Conservation (phyloP, 2,888 invertebrate genomes). For the Rhagonycha lutea region DNA sequence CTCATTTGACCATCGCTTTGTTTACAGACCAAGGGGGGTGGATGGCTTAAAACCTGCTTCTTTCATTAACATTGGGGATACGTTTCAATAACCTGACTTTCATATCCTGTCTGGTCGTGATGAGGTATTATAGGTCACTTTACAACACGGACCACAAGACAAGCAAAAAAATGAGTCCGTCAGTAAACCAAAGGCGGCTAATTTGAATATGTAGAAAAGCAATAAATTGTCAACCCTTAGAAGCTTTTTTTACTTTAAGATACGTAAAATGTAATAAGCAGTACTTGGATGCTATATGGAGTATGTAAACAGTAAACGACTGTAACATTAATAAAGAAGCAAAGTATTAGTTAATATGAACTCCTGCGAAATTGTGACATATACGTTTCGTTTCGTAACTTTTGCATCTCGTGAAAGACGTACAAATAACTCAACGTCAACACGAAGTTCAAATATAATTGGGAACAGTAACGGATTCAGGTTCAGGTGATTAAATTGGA, state of each 20-base stretch:
- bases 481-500: not conserved
- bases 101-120: conserved; percentile 46
- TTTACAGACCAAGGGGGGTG: conserved; percentile 42
- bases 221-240: not conserved
- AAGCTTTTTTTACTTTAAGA: conserved; percentile 4
- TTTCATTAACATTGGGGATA: conserved; percentile 54
- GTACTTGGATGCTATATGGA: conserved; percentile 5
- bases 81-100: conserved; percentile 54
- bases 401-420: conserved; percentile 47
- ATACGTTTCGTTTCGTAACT: conserved; percentile 45
- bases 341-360: conserved; percentile 45
- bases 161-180: not conserved
- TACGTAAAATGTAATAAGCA: conserved; percentile 17
- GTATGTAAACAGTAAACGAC: conserved; percentile 46
- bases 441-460: conserved; percentile 24
- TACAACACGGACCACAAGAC: conserved; percentile 18
- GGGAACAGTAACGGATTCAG: not conserved
- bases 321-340: conserved; percentile 53
- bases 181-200: not conserved
- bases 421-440: conserved; percentile 35
- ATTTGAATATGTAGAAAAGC: not conserved
- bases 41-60: conserved; percentile 51
- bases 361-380: conserved; percentile 43
- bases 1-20: conserved; percentile 53
- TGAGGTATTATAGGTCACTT: conserved; percentile 25